Percentiles rank a stretch among this genome's conserved stretches.
These are phyloP conservation scores for Cremastobaeus sp. DNA, from an alignment of 2,888 invertebrate genomes.

Conservation along the genomic window DNA sequence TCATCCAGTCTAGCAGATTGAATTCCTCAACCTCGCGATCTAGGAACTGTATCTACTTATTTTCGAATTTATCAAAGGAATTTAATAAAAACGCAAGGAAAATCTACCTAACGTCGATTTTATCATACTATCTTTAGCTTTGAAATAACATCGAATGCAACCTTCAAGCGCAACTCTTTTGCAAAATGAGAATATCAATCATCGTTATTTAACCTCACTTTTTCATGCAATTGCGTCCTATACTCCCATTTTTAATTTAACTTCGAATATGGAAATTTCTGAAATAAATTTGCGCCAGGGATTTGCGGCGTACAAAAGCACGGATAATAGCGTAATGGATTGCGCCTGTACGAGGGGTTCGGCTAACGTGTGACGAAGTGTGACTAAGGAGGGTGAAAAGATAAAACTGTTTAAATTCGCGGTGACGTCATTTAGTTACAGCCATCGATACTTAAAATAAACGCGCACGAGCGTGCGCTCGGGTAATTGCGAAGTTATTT, in stretches of 20 bases:
- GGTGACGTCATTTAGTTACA: conserved; percentile 23
- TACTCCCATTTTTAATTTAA: conserved; percentile 22
- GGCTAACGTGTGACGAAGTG: conserved; percentile 26
- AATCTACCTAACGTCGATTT: too few species aligned
- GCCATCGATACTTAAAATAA: conserved; percentile 29
- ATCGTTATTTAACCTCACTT: too few species aligned
- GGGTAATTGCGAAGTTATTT: conserved; percentile 19
- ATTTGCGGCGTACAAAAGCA: conserved; percentile 36
- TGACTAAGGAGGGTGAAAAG: conserved; percentile 40
- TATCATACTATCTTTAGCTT: too few species aligned
- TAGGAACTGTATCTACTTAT: too few species aligned
- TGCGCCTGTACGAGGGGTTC: conserved; percentile 31
- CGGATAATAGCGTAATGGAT: conserved; percentile 35
- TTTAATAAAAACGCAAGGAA: too few species aligned
- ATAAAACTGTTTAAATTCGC: conserved; percentile 35
- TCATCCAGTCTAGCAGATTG: too few species aligned
- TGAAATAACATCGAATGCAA: too few species aligned
- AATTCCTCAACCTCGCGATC: too few species aligned
- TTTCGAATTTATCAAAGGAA: too few species aligned
- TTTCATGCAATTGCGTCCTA: not conserved
- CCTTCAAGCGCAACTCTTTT: too few species aligned
- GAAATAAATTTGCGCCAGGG: conserved; percentile 37
- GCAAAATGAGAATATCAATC: too few species aligned
- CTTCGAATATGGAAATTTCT: conserved; percentile 13
- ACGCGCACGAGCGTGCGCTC: conserved; percentile 9